These are phyloP conservation scores for Otis tarda DNA, from an alignment of 2,113 vertebrate genomes.

Conservation along the genomic window DNA sequence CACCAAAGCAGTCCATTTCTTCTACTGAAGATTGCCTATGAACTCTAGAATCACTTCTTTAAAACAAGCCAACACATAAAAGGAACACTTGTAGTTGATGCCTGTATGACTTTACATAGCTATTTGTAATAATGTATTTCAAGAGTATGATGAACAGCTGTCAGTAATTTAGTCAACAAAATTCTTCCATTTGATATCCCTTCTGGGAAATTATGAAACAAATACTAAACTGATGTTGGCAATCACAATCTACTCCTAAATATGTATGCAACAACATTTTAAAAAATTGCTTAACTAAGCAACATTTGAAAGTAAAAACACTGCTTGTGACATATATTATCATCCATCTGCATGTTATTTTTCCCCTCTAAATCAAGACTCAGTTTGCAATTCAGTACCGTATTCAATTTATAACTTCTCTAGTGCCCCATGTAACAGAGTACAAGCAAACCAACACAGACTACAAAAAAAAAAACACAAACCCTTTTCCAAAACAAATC, in stretches of 20 bases:
- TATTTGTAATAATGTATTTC: not conserved
- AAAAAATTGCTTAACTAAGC: not conserved
- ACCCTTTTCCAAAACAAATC: not conserved
- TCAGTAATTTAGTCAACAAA: not conserved
- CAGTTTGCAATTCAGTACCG: not conserved
- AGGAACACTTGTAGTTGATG: not conserved
- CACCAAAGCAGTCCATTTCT: not conserved
- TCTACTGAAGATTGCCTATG: not conserved
- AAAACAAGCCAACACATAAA: not conserved
- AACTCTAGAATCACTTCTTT: not conserved
- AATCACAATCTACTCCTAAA: not conserved
- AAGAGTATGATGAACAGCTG: not conserved
- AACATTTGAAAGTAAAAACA: not conserved
- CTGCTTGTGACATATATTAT: not conserved
- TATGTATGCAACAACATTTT: not conserved
- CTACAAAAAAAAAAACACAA: not conserved
- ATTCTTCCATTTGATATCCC: not conserved
- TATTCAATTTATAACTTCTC: not conserved
- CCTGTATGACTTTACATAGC: not conserved
- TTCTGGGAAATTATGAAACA: not conserved
- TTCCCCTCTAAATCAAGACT: not conserved
- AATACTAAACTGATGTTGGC: not conserved
- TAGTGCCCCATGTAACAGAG: not conserved
- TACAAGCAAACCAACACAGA: not conserved
- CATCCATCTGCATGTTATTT: not conserved